Evolutionary conservation across 92 coral and sea anemone species (phyloP), one percentile per base, ranked within the genome.

Genomic region (Porites cylindrica): DNA sequence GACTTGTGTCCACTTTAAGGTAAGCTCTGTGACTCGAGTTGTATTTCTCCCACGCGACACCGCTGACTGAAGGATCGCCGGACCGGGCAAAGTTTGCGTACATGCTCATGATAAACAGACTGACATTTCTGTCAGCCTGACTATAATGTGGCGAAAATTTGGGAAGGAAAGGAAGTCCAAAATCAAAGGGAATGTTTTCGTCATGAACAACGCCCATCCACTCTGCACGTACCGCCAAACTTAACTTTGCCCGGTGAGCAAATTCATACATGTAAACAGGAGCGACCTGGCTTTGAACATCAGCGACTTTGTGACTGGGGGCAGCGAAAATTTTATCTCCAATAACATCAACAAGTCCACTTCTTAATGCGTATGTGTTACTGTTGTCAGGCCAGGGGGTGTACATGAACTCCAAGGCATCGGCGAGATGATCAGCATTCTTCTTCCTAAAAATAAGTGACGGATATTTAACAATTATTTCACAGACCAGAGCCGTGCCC

Each of bases 31-130:
- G 65, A 50, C 73, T 72, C 9, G 75, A 52, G 88, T 93, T 82
- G 86, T 85, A 95, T 59, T 79, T 78, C 66, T 65, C 83, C 98
- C 98, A 95, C 13, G 70, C 61, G 24, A 88, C 65, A 54, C 93
- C 93, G 61, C 78, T 82, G 75, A 88, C 92, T 4, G 94, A 82
- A 14, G 92, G 91, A 21, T 78, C 78, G 47, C 94, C 92, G 60
- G 52, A 68, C 60, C 84, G 88, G 51, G 92, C 94, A 38, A 91
- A 91, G 76, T 88, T 91, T 6, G 84, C 69, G 14, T 82, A 82
- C 71, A 78, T 52, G n/a, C 72, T 75, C 71, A 91, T 82, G 7
- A 91, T 71, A 3, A 85, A 61, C 38, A 26, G 12, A 73, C 94
- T 91, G 56, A 91, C 85, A 29, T 91, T 82, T 67, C 72, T 78